Evolutionary conservation across 2,888 invertebrate species (phyloP).

Genomic region (Synanthedon andrenaeformis): DNA sequence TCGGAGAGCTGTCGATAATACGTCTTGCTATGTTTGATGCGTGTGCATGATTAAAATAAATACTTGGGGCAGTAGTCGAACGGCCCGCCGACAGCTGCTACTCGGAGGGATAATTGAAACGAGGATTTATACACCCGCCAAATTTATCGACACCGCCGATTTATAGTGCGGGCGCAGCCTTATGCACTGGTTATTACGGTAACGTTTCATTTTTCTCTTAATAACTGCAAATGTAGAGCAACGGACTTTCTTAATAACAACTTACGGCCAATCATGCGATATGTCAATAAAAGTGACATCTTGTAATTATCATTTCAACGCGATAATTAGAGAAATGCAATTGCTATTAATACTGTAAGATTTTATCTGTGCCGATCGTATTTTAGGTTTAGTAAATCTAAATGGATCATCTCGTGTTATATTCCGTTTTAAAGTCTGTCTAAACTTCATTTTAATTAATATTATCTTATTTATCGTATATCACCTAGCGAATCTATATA

Average conservation of each 20-base stretch:
- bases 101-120: constrained; percentile 63
- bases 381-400: constrained; percentile 6
- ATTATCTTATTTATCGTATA: too few species aligned
- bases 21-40: constrained; percentile 34
- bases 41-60: constrained; percentile 62
- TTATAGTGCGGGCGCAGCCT: constrained; percentile 37
- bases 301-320: constrained; percentile 23
- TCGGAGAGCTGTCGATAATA: constrained; percentile 42
- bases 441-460: neutral
- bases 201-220: constrained; percentile 25
- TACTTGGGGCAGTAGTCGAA: constrained; percentile 46
- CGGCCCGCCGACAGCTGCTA: constrained; percentile 53
- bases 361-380: constrained; percentile 14
- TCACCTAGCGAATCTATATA: too few species aligned
- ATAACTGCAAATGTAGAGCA: neutral
- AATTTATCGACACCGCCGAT: constrained; percentile 62
- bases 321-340: constrained; percentile 27
- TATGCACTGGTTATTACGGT: constrained; percentile 21
- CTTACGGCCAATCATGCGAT: constrained; percentile 11
- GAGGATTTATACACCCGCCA: constrained; percentile 63
- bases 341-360: constrained; percentile 17
- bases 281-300: constrained; percentile 24
- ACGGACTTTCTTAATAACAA: constrained; percentile 13
- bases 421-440: neutral
- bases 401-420: constrained; percentile 7